Base-by-base conservation (phyloP, 1,140 invertebrate species). In the Heliconius eleuchia region DNA sequence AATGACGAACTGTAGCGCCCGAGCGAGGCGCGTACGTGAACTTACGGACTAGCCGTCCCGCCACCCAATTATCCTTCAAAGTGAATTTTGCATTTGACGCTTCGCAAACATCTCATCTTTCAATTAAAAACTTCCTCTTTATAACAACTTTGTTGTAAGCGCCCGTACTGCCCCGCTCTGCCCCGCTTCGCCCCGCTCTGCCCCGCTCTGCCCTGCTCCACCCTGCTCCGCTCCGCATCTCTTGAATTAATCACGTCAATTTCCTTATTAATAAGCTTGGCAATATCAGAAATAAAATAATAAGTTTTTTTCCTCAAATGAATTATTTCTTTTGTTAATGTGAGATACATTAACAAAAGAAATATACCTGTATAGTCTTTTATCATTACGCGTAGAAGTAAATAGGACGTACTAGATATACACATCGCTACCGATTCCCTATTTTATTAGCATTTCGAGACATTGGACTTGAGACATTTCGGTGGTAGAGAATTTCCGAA, bases 41-140 rank as follows among this genome's bases (percentile, higher is more conserved):
- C 77, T 77, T 78, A 76, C 76, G 27, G 73, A 34, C 70, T 71
- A 5, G 9, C 70, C 30, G 50, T 77, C 34, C 30, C 30, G 13
- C 13, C 55, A 27, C 52, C 71, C 30, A 73, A 73, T 78, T 78
- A 73, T 78, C 55, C 50, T 19, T 73, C 76, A 78, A 78, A 78
- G 76, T 73, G 34, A 73, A 78, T 78, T 78, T 78, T 78, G 23
- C 71, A 71, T 78, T 78, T 57, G 52, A 73, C 52, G 71, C 30
- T 78, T 78, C 39, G 34, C 71, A 77, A 77, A 73, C 76, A 78
- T 60, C 76, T 60, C 57, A 76, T 78, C 72, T 73, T 78, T 34
- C 71, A 39, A 78, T 78, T 73, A 73, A 72, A 78, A 42, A 78
- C 50, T 78, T 78, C 52, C 37, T 78, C 76, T 57, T 71, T 57